Evolutionary conservation across 2,888 invertebrate genomes (phyloP).

Genomic region (Tipula vernalis): DNA sequence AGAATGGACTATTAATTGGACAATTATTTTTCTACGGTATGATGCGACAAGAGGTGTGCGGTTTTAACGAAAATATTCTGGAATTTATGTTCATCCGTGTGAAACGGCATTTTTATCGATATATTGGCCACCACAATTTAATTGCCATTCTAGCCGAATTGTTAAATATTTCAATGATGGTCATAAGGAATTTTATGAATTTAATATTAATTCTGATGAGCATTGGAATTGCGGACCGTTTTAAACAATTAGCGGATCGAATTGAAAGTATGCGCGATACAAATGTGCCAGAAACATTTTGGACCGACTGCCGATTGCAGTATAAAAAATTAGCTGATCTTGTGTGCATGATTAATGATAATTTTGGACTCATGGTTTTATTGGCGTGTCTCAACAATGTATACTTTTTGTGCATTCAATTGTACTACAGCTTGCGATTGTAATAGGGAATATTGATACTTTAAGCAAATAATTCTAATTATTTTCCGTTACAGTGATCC

Average conservation of each 20-base stretch:
- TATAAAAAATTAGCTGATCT: not conserved
- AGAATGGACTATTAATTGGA: too few species aligned
- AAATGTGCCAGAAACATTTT: not conserved
- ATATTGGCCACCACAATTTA: not conserved
- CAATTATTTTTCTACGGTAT: too few species aligned
- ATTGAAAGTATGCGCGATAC: not conserved
- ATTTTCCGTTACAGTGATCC: not conserved
- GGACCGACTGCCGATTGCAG: not conserved
- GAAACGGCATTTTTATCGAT: not conserved
- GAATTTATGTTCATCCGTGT: too few species aligned
- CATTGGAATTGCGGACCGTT: not conserved
- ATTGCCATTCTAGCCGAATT: not conserved
- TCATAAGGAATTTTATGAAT: not conserved
- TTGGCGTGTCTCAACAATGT: not conserved
- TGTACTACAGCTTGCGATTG: not conserved
- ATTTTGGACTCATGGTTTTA: not conserved
- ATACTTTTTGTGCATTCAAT: not conserved
- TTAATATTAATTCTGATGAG: not conserved
- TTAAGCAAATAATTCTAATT: too few species aligned
- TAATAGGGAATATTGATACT: not conserved
- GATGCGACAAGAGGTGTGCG: too few species aligned
- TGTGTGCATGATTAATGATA: not conserved
- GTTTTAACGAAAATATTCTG: too few species aligned
- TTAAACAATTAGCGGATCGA: not conserved
- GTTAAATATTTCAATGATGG: not conserved